These are phyloP conservation scores for Drosophila cognata DNA, from an alignment of 2,888 invertebrate species.

Conservation along the genomic window DNA sequence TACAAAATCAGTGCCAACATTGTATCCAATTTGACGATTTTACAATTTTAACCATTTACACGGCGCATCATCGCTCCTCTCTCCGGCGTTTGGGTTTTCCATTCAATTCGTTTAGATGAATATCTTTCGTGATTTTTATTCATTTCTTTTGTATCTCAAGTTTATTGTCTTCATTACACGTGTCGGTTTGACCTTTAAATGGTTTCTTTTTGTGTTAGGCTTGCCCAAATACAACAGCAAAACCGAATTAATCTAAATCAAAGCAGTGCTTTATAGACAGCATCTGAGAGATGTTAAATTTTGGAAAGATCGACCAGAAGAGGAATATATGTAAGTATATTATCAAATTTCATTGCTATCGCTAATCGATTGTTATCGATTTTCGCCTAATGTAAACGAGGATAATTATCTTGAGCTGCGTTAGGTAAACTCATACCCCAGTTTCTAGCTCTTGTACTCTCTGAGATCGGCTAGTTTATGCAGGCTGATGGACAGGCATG, in stretches of 20 bases:
- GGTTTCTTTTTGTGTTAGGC: background rate
- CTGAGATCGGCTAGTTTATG: background rate
- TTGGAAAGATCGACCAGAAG: background rate
- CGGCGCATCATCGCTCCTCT: conserved; percentile 18
- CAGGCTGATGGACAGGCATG: background rate
- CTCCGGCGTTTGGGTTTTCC: background rate
- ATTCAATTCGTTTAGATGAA: conserved; percentile 7
- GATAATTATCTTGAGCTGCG: too few species aligned
- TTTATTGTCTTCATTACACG: background rate
- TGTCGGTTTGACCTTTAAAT: background rate
- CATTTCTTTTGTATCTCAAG: background rate
- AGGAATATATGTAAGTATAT: background rate
- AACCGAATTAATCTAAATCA: background rate
- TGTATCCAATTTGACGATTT: conserved; percentile 41
- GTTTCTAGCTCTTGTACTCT: background rate
- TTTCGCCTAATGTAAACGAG: background rate
- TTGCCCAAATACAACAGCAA: background rate
- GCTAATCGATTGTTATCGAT: background rate
- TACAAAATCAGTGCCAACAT: conserved; percentile 52
- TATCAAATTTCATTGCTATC: background rate
- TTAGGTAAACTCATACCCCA: too few species aligned
- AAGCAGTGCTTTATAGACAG: background rate
- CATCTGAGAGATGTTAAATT: background rate
- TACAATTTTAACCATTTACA: conserved; percentile 28
- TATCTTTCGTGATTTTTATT: conserved; percentile 1